Base-by-base conservation (phyloP, 2,113 vertebrate species). In the Cottus gobio region DNA sequence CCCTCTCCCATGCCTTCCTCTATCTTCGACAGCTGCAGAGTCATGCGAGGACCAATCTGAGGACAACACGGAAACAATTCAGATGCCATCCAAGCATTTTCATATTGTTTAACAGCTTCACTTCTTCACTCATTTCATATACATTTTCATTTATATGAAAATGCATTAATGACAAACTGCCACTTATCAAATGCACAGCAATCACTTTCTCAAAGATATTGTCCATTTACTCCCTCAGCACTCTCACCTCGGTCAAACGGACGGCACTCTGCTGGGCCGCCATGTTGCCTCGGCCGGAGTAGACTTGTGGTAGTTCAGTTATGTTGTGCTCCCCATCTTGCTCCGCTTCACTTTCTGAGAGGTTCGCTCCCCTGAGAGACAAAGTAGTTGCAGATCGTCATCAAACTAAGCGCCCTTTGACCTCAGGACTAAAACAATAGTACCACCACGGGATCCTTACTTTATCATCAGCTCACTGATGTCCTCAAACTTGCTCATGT, bases 301-400 rank as follows among this genome's bases (percentile, higher is more conserved):
- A 95, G 0, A 91, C 94, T 91, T 99, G 97, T 0, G 97, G 97
- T 26, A 99, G 94, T 78, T 98, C 97, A 0, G 96, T 96, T 2
- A 96, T 94, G 22, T 97, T 98, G 90, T 99, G 96, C 2, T 96
- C 96, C 0, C 96, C 97, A 0, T 99, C 97, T 0, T 95, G 97
- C 77, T 99, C 97, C 0, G 95, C 97, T 83, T 99, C 97, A 0
- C 97, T 99, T 73, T 98, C 97, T 0, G 97, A 99, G 26, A 98
- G 95, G 71, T 96, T 97, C 0, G 94, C 92, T 0, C 96, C 97
- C 67, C 97, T 99, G 80, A 34, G 42, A 77, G 30, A 13, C 9
- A 57, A 16, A 34, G 34, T 6, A 26, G 11, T 37, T 42, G 36
- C 16, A 56, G 26, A 26, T 7, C 0, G 5, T 18, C n/a, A 48